These are phyloP conservation scores for Cyprinodon variegatus DNA, from an alignment of 2,113 vertebrate species.

Conservation along the genomic window DNA sequence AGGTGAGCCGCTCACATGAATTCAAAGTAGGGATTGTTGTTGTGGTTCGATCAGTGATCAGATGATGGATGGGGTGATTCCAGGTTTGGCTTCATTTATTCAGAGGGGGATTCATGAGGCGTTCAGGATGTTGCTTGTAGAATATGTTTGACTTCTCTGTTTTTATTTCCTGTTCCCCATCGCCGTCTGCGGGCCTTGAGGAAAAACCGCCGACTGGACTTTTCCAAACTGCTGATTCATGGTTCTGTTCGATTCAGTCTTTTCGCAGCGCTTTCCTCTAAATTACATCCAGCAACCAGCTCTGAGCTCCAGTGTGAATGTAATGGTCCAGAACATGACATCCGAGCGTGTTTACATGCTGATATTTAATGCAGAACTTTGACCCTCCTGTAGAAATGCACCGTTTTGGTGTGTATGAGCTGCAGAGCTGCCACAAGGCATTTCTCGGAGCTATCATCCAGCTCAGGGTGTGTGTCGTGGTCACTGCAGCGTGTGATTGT, in stretches of 20 bases:
- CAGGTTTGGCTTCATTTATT: too few relatives aligned
- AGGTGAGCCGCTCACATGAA: neutral
- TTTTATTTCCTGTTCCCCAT: constrained; percentile 14
- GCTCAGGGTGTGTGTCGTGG: constrained; percentile 31
- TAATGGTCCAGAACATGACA: neutral
- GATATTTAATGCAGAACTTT: constrained; percentile 12
- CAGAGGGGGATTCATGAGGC: too few relatives aligned
- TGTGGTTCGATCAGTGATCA: neutral
- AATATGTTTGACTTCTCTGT: neutral
- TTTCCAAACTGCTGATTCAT: constrained; percentile 21
- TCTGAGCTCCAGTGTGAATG: neutral
- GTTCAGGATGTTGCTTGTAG: neutral
- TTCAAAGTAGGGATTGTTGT: neutral
- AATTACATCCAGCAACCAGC: neutral
- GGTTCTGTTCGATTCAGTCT: constrained; percentile 3
- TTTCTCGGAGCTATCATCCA: constrained; percentile 33
- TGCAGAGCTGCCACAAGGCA: constrained; percentile 39
- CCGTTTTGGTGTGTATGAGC: constrained; percentile 9
- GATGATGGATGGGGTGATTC: neutral
- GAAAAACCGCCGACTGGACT: neutral
- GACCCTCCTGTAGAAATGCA: constrained; percentile 1
- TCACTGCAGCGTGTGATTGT: constrained; percentile 57
- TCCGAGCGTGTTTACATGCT: constrained; percentile 3
- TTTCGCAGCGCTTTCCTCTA: constrained; percentile 13
- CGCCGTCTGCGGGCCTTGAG: neutral